A percentile compares a stretch with the other conserved stretches of the same genome.
phyloP scores from a whole-genome alignment of 1,140 invertebrate genomes.

The Pteromalus puparum region DNA sequence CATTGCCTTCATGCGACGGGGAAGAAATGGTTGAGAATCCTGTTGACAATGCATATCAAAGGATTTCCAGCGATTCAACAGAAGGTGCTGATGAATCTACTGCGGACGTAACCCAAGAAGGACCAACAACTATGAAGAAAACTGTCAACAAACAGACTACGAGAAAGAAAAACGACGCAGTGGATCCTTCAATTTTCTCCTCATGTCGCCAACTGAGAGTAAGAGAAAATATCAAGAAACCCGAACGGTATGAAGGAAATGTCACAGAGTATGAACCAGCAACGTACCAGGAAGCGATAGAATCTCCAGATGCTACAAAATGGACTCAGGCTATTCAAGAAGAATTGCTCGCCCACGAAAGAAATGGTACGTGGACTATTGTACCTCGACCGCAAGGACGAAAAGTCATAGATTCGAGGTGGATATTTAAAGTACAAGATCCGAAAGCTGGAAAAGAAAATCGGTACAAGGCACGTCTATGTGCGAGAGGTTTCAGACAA shows the following conservation, averaged over 20 bases:
- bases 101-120: no score
- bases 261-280: conserved; percentile 54
- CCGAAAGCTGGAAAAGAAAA: neutral
- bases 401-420: conserved; percentile 59
- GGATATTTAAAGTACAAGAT: conserved; percentile 58
- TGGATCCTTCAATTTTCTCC: neutral
- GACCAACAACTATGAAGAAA: neutral
- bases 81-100: neutral
- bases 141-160: neutral
- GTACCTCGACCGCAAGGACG: conserved; percentile 49
- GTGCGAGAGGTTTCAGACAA: conserved; percentile 59
- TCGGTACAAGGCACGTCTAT: conserved; percentile 60
- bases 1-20: neutral
- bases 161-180: neutral
- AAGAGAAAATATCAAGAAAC: neutral
- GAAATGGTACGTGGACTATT: conserved; percentile 68
- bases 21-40: neutral
- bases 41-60: neutral
- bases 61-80: neutral
- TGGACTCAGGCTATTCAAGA: conserved; percentile 60
- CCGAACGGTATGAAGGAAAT: conserved; percentile 23
- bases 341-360: conserved; percentile 60
- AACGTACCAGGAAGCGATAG: conserved; percentile 57
- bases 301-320: no score
- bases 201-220: neutral